These are phyloP conservation scores for Drosophila prolongata DNA, from an alignment of 2,888 invertebrate genomes.

Conservation along the genomic window DNA sequence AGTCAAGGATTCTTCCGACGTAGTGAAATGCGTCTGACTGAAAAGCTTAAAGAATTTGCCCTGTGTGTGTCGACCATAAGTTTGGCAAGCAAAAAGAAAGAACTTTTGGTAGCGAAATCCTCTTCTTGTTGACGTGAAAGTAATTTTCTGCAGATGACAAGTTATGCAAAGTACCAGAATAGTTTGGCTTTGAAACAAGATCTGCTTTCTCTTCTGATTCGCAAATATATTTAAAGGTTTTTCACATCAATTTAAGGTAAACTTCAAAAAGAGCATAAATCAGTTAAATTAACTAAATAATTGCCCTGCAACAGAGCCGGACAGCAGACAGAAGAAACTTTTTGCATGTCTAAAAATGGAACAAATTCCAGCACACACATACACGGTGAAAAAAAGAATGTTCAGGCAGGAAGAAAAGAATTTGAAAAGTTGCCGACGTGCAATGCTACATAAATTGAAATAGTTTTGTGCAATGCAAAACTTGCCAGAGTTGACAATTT, in stretches of 20 bases:
- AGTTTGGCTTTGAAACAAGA: conserved; percentile 35
- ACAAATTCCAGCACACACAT: conserved; percentile 16
- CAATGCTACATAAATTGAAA: conserved; percentile 70
- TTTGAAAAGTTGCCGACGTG: conserved; percentile 46
- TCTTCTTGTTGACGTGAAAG: conserved; percentile 37
- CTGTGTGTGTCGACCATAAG: conserved; percentile 40
- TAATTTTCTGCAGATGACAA: conserved; percentile 70
- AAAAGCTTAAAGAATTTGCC: conserved; percentile 27
- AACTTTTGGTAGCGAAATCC: conserved; percentile 20
- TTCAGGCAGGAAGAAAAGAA: conserved; percentile 8
- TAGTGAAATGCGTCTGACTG: conserved; percentile 51
- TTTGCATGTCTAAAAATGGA: conserved; percentile 5
- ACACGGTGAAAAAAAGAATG: conserved; percentile 7
- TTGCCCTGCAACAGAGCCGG: conserved; percentile 33
- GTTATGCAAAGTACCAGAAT: conserved; percentile 56
- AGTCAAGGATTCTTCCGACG: conserved; percentile 21
- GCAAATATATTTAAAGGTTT: conserved; percentile 28
- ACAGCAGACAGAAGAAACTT: conserved; percentile 21
- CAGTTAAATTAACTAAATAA: conserved; percentile 46
- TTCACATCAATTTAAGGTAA: background rate
- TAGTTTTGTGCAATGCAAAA: conserved; percentile 66
- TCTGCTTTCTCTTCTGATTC: conserved; percentile 24
- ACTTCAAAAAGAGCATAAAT: conserved; percentile 8
- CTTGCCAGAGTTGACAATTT: conserved; percentile 54
- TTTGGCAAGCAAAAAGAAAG: conserved; percentile 47